These are phyloP conservation scores for Idris sp. DNA, from an alignment of 1,140 invertebrate species.

Conservation along the genomic window DNA sequence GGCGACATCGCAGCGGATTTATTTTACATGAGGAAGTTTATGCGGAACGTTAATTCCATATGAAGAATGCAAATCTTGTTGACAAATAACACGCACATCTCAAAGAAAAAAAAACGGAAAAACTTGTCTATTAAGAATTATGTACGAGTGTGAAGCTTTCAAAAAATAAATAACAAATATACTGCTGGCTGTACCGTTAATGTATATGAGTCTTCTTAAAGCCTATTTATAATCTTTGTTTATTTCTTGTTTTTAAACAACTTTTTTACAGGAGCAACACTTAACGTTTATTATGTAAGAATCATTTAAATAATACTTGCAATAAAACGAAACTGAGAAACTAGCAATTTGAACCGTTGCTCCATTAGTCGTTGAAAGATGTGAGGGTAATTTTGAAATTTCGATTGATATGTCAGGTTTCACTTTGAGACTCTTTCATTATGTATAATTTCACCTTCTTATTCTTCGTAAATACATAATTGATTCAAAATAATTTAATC, in stretches of 20 bases:
- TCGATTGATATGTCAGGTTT: conserved; percentile 36
- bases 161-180: neutral
- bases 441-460: conserved; percentile 8
- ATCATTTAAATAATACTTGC: conserved; percentile 3
- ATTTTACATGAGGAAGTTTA: conserved; percentile 32
- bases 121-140: conserved; percentile 18
- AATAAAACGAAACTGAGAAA: conserved; percentile 21
- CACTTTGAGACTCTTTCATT: conserved; percentile 22
- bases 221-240: no score
- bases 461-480: conserved; percentile 26
- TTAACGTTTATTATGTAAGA: no score
- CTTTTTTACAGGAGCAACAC: neutral
- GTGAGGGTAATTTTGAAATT: conserved; percentile 28
- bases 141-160: neutral
- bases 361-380: conserved; percentile 8
- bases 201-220: neutral
- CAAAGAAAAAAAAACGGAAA: conserved; percentile 6
- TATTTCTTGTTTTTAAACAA: no score
- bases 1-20: conserved; percentile 22
- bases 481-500: conserved; percentile 11
- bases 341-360: conserved; percentile 18
- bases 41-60: conserved; percentile 24
- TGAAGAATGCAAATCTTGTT: conserved; percentile 46
- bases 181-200: no score
- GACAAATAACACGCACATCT: conserved; percentile 29